Base-by-base conservation (phyloP, 1,140 invertebrate genomes). In the Brachionus calyciflorus region DNA sequence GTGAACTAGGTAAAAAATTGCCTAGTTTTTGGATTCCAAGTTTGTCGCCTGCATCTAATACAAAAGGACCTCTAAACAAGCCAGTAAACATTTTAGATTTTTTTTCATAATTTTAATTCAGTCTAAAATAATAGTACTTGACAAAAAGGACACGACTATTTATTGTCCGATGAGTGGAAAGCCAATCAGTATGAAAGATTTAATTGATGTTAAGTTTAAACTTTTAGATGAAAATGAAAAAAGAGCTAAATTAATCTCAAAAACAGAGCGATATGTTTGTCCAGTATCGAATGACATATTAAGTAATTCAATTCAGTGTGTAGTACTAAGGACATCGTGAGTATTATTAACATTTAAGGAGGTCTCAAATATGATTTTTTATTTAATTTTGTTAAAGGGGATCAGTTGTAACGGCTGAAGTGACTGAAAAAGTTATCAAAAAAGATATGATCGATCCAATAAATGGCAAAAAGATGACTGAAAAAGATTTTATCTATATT, bases 1-100 rank as follows among this genome's bases (percentile, higher is more conserved):
- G 80, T 9, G 82, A 88, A 0, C 85, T 86, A 53, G 88, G 89
- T 24, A 93, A 91, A 81, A 83, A 90, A 78, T 86, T 98, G 41
- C 94, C 94, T 0, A 96, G 93, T 87, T 99, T 98, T 85, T 99
- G 96, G 96, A 89, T 98, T 76, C 96, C 96, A 9, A 91, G 91
- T 1, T 89, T 95, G 81, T 92, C 94, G n/a, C 94, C 94, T 2
- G 55, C 55, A 30, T 44, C 76, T 5, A 63, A 24, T n/a, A 57
- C 19, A 9, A 65, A 49, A 77, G 55, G 33, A 12, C 46, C n/a
- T n/a, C n/a, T 51, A n/a, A 77, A 77, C 33, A 65, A 77, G 26
- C 80, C 88, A 86, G 91, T 75, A 51, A 33, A 44, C 40, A 14
- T n/a, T 48, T 10, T 40, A 10, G 14, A 30, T 4, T 41, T 63